Evolutionary conservation across 2,888 invertebrate species (phyloP).

Genomic region (Halictus ligatus): DNA sequence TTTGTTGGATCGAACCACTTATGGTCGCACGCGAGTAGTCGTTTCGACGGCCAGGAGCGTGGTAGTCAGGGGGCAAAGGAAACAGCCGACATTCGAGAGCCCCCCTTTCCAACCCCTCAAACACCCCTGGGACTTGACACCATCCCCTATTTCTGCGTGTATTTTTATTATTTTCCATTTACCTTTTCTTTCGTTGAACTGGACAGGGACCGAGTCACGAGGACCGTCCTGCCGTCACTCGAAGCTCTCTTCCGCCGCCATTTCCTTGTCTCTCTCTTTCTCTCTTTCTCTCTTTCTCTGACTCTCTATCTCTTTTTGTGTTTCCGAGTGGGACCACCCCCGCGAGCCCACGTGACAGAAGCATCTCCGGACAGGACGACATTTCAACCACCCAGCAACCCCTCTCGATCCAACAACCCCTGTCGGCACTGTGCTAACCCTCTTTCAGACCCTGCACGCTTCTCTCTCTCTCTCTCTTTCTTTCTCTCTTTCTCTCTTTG

Average conservation of each 20-base stretch:
- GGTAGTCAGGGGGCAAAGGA: slow-evolving; percentile 36
- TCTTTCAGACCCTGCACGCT: slow-evolving; percentile 38
- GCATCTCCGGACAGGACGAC: slow-evolving; percentile 41
- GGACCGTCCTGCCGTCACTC: slow-evolving; percentile 10
- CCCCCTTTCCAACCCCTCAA: slow-evolving; percentile 17
- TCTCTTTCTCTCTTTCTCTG: slow-evolving; percentile 2
- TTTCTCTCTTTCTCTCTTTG: background rate
- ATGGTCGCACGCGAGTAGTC: background rate
- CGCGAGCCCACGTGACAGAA: slow-evolving; percentile 34
- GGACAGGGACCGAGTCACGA: slow-evolving; percentile 18
- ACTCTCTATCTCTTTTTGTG: background rate
- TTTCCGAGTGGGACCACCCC: background rate
- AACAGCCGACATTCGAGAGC: slow-evolving; percentile 25
- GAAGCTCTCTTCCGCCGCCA: slow-evolving; percentile 11
- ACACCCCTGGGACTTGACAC: background rate
- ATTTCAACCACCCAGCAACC: slow-evolving; percentile 29
- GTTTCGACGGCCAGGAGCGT: slow-evolving; percentile 9
- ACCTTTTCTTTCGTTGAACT: slow-evolving; percentile 14
- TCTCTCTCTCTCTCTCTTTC: background rate
- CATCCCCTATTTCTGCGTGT: background rate
- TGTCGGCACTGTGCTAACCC: slow-evolving; percentile 1
- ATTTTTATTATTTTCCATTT: slow-evolving; percentile 31
- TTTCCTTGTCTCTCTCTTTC: background rate
- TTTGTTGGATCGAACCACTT: slow-evolving; percentile 3
- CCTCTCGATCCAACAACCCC: slow-evolving; percentile 10